Base-by-base conservation (phyloP, 2,113 vertebrate genomes). In the Pandion haliaetus region DNA sequence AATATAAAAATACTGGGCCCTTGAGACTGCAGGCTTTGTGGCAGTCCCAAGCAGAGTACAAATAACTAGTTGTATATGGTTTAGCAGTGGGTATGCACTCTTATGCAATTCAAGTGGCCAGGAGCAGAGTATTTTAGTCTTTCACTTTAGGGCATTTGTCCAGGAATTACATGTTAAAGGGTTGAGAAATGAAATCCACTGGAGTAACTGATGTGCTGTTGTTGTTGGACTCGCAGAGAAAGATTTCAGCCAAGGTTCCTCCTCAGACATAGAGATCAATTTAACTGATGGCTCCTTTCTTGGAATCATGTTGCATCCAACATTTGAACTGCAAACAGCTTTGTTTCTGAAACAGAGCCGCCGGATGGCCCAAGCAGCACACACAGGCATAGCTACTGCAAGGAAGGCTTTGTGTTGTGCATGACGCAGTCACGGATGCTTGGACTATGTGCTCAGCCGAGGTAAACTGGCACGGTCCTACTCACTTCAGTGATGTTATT, bases 181-280 rank as follows among this genome's bases (percentile, higher is more conserved):
- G 76, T 18, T 94, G 94, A 95, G 94, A 95, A 95, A 93, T 55
- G 52, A 97, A 97, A 95, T 77, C 81, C 89, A 94, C 66, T 93
- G 89, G 81, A 93, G 94, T 85, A 89, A 97, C 86, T 80, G 91
- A 91, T 95, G 96, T 82, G 89, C 77, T 97, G 94, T 97, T 97
- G 86, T 89, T 87, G 66, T 95, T 95, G 96, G 97, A 95, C 74
- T 73, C 0, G 0, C 31, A 38, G 78, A 59, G 49, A 45, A 73
- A 93, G 73, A 50, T 82, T 96, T 90, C 86, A 77, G 95, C 86
- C 96, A 97, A 97, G 89, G 88, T 87, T 94, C 92, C 70, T 82
- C 28, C 73, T 93, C 89, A 95, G 95, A 95, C 91, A 80, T 0
- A 85, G 58, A 94, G 94, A 96, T 97, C 93, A 95, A 65, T 96